Percentiles rank a stretch among this genome's conserved stretches.
These are phyloP conservation scores for Strix uralensis DNA, from an alignment of 2,113 vertebrate genomes.

Conservation along the genomic window DNA sequence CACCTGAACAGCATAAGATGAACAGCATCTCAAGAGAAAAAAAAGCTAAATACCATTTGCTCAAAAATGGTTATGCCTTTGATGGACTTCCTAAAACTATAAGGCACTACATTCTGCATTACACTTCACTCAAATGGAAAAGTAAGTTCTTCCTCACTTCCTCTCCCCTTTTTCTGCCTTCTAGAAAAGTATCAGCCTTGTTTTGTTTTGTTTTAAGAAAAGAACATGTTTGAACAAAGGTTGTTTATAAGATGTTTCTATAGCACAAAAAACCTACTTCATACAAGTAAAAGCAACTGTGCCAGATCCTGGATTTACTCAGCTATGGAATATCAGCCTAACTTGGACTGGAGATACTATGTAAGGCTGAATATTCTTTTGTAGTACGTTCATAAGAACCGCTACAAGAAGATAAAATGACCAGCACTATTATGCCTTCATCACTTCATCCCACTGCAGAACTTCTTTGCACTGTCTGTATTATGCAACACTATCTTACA, in stretches of 20 bases:
- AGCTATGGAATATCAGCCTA: background rate
- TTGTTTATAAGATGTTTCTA: background rate
- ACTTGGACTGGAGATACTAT: background rate
- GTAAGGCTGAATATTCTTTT: background rate
- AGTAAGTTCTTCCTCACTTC: background rate
- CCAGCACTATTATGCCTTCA: background rate
- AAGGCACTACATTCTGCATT: background rate
- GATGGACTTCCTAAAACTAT: background rate
- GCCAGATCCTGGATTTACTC: background rate
- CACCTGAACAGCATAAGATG: background rate
- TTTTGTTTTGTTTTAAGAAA: background rate
- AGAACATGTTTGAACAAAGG: background rate
- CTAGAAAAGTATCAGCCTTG: background rate
- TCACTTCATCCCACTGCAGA: background rate
- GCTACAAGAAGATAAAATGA: background rate
- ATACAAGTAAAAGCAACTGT: background rate
- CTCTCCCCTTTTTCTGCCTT: background rate
- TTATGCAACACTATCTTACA: background rate
- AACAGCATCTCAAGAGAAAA: background rate
- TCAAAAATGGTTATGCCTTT: accelerated
- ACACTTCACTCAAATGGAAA: background rate
- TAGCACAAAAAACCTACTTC: background rate
- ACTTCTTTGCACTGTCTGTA: background rate
- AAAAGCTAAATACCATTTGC: background rate
- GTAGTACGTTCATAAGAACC: background rate